These are phyloP conservation scores for Heterocephalus glaber DNA, from an alignment of 2,113 vertebrate species.

Conservation along the genomic window DNA sequence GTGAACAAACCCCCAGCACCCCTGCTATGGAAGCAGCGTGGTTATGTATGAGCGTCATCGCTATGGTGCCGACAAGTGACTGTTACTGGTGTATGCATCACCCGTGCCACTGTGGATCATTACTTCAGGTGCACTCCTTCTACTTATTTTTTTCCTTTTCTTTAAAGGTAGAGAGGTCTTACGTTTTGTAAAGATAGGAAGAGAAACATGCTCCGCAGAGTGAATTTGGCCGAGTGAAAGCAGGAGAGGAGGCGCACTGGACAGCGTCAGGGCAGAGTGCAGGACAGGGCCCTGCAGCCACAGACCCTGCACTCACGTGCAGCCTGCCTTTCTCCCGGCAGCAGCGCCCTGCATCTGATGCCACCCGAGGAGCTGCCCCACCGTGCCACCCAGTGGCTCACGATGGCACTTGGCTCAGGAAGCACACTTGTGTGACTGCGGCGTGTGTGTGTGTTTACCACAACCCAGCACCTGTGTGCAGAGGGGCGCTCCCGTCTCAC, in stretches of 20 bases:
- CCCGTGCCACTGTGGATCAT: too few relatives aligned
- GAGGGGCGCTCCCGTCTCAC: neutral
- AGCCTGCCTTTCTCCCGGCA: neutral
- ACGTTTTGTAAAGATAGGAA: neutral
- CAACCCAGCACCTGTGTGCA: neutral
- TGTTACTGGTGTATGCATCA: too few relatives aligned
- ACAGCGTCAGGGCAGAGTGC: neutral
- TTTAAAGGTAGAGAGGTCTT: neutral
- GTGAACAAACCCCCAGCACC: too few relatives aligned
- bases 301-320: accelerated
- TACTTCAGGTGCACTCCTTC: too few relatives aligned
- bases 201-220: neutral
- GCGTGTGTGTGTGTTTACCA: neutral
- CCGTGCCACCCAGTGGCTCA: neutral
- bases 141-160: too few relatives aligned
- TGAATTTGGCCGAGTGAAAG: neutral
- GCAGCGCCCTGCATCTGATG: neutral
- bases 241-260: neutral
- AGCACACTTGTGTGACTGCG: neutral
- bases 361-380: neutral
- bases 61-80: too few relatives aligned
- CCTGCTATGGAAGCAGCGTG: too few relatives aligned
- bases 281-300: neutral
- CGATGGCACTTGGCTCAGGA: neutral
- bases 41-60: too few relatives aligned